phyloP scores from a whole-genome alignment of 1,140 invertebrate species.

The Drosophila equinoxialis region DNA sequence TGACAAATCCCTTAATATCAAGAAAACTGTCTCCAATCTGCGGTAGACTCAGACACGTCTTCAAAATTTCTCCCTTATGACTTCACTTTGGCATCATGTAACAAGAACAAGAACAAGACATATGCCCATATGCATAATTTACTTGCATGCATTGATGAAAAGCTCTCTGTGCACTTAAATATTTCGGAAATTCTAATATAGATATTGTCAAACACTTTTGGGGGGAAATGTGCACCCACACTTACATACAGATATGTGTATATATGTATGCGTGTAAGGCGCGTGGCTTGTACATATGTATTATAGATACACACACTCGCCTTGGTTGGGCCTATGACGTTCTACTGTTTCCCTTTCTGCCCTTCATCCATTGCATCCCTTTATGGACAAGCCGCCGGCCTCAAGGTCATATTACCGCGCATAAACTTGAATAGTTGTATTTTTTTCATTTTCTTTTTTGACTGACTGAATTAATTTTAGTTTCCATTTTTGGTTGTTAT shows the following conservation, averaged over 20 bases:
- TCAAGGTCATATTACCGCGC: conserved; percentile 39
- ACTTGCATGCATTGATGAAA: neutral
- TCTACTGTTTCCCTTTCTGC: neutral
- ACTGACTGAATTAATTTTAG: neutral
- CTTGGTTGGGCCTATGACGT: conserved; percentile 34
- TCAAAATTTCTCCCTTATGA: too few relatives aligned
- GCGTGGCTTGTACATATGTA: conserved; percentile 21
- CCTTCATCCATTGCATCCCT: neutral
- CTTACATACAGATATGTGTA: neutral
- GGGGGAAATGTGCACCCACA: neutral
- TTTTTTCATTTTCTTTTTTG: neutral
- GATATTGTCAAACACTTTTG: too few relatives aligned
- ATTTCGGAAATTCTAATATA: too few relatives aligned
- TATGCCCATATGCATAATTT: too few relatives aligned
- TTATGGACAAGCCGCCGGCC: neutral
- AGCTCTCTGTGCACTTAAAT: neutral
- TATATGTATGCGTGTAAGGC: conserved; percentile 12
- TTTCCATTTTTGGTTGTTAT: neutral
- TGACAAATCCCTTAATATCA: too few relatives aligned
- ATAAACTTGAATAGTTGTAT: neutral
- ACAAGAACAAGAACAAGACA: too few relatives aligned
- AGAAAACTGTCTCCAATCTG: too few relatives aligned
- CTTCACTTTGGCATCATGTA: too few relatives aligned
- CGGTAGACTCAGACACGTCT: too few relatives aligned
- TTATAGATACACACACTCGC: conserved; percentile 46